Percentiles rank a stretch among this genome's conserved stretches.
Conservation (phyloP, 2,797 vertebrate genomes). For the Rhinophrynus dorsalis region DNA sequence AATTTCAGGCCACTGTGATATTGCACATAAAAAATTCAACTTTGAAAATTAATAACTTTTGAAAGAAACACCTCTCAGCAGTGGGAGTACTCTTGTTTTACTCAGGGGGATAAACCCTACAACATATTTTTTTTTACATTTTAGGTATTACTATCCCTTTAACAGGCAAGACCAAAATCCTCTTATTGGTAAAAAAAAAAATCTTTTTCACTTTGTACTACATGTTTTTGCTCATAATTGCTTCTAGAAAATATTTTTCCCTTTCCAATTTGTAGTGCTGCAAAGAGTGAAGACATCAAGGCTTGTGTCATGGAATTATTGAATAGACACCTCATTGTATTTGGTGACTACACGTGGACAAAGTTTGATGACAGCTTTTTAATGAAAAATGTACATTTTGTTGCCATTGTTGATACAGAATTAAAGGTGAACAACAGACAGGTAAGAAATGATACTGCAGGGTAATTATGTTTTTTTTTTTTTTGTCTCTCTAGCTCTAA, state of each 20-base stretch:
- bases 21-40: no score
- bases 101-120: no score
- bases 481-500: not conserved
- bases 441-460: conserved; percentile 54
- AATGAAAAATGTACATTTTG: conserved; percentile 79
- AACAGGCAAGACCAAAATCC: no score
- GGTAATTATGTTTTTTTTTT: not conserved
- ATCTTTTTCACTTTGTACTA: no score
- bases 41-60: no score
- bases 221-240: no score
- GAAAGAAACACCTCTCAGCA: no score
- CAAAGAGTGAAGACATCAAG: conserved; percentile 79
- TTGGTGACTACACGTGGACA: conserved; percentile 88
- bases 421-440: conserved; percentile 68
- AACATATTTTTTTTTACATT: no score
- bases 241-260: not conserved
- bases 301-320: conserved; percentile 76
- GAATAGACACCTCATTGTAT: conserved; percentile 81
- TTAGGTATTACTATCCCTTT: no score
- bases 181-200: no score
- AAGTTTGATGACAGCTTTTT: conserved; percentile 92
- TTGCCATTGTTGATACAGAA: conserved; percentile 83
- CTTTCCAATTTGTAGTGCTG: conserved; percentile 68
- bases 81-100: no score
- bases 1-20: no score